A percentile compares a stretch with the other conserved stretches of the same genome.
Conservation (phyloP, 2,888 invertebrate genomes). For the Tupiocoris notatus region DNA sequence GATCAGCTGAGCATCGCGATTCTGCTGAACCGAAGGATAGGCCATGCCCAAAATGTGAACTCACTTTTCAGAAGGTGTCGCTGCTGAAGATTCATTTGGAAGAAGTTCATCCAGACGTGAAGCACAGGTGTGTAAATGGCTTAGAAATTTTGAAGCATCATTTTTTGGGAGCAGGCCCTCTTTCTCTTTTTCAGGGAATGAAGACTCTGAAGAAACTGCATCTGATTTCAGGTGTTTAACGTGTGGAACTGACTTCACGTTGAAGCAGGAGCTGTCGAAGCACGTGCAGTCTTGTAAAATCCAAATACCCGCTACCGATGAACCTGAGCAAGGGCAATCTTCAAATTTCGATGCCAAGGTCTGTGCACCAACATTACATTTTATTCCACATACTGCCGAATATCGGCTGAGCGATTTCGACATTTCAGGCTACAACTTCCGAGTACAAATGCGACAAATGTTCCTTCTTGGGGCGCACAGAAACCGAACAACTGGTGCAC, state of each 20-base stretch:
- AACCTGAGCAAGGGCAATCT: neutral
- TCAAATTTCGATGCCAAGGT: neutral
- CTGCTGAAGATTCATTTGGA: constrained; percentile 64
- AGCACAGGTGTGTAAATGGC: neutral
- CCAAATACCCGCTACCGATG: neutral
- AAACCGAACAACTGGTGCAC: constrained; percentile 18
- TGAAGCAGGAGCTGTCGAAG: constrained; percentile 71
- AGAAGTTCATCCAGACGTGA: constrained; percentile 60
- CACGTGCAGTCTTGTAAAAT: constrained; percentile 56
- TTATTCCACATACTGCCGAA: too few relatives aligned
- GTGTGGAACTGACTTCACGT: constrained; percentile 68
- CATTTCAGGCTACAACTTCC: neutral
- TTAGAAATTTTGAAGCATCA: too few relatives aligned
- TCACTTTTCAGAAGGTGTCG: constrained; percentile 58
- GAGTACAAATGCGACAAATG: constrained; percentile 12
- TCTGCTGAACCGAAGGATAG: constrained; percentile 58
- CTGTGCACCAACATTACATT: too few relatives aligned
- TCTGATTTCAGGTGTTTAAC: constrained; percentile 64
- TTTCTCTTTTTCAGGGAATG: too few relatives aligned
- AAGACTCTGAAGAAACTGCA: too few relatives aligned
- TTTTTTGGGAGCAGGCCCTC: too few relatives aligned
- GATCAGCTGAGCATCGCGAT: constrained; percentile 54
- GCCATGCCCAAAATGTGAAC: constrained; percentile 64
- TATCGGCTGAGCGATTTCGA: too few relatives aligned
- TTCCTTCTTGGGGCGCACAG: neutral